Evolutionary conservation across 2,113 vertebrate species (phyloP).

Genomic region (Protobothrops mucrosquamatus): DNA sequence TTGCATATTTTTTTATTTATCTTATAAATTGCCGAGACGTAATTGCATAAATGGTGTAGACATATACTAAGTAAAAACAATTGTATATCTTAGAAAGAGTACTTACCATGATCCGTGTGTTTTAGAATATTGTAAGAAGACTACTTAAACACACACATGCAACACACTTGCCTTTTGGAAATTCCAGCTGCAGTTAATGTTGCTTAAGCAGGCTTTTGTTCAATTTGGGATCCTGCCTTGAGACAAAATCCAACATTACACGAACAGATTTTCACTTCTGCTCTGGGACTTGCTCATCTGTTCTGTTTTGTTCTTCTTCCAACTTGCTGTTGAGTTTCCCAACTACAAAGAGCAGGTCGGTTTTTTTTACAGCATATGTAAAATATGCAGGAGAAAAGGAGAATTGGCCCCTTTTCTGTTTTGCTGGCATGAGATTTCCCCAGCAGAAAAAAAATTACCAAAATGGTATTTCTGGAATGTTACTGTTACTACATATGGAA

Average conservation of each 20-base stretch:
- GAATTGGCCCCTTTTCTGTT: too few relatives aligned
- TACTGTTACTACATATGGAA: constrained; percentile 22
- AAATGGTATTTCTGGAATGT: constrained; percentile 24
- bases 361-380: not conserved
- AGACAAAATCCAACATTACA: not conserved
- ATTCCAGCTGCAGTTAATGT: not conserved
- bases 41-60: not conserved
- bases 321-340: not conserved
- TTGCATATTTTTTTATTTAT: not conserved
- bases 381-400: not conserved
- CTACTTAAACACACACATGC: not conserved
- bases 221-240: not conserved
- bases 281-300: not conserved
- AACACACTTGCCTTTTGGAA: not conserved
- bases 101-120: not conserved
- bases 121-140: not conserved
- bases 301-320: not conserved
- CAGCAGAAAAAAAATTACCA: not conserved
- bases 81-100: not conserved
- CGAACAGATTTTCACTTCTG: not conserved
- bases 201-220: not conserved
- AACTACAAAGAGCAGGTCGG: not conserved
- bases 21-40: not conserved
- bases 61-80: not conserved
- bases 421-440: not conserved